These are phyloP conservation scores for Engraulis encrasicolus DNA, from an alignment of 2,113 vertebrate genomes.

Conservation along the genomic window DNA sequence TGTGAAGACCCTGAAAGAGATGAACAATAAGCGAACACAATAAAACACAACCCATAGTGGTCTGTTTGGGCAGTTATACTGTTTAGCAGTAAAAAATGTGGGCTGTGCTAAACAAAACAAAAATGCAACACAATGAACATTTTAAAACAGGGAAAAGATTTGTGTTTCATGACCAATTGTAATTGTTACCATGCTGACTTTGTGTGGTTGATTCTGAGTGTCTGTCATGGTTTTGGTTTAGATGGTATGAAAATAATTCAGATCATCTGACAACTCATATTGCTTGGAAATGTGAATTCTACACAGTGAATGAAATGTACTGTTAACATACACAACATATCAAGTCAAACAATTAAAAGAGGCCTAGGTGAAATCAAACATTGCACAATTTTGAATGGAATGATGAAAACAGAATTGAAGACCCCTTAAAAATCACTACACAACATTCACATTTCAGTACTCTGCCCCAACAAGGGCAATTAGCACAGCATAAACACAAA, in stretches of 20 bases:
- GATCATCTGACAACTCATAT: not conserved
- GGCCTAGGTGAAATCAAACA: not conserved
- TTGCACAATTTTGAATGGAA: conserved; percentile 10
- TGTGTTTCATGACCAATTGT: not conserved
- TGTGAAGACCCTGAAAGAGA: not conserved
- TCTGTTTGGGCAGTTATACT: not conserved
- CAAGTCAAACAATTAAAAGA: not conserved
- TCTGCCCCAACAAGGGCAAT: too few species aligned
- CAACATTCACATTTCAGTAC: too few species aligned
- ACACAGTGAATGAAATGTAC: not conserved
- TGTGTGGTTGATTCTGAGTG: not conserved
- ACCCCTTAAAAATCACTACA: too few species aligned
- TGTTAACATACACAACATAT: conserved; percentile 15
- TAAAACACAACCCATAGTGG: not conserved
- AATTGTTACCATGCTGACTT: not conserved
- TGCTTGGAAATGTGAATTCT: not conserved
- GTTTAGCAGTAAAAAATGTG: not conserved
- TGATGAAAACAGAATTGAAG: not conserved
- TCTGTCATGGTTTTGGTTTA: conserved; percentile 14
- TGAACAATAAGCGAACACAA: not conserved
- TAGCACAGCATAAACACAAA: too few species aligned
- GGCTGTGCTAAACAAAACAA: not conserved
- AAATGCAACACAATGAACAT: not conserved
- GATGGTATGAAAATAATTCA: not conserved
- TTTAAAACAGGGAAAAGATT: not conserved